Evolutionary conservation across 2,888 invertebrate species (phyloP), one percentile per base, ranked within the genome.

Genomic region (Troilus luridus): DNA sequence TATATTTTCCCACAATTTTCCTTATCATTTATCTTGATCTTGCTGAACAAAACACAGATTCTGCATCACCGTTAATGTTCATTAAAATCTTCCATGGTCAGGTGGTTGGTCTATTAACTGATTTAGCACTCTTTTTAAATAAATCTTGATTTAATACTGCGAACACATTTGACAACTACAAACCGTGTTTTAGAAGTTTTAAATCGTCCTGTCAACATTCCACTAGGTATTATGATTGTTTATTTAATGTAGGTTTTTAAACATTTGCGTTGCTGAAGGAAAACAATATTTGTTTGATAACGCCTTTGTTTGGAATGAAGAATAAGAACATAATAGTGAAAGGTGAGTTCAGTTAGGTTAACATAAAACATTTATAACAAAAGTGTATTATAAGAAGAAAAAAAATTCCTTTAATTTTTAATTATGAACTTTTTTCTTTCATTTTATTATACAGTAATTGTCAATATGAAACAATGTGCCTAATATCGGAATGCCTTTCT

Each of bases 11-110:
- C 85, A 85, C 56, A n/a, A 85, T 85, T 85, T 58, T 21, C n/a
- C 56, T 85, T 85, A 85, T 85, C 85, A n/a, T 21, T 85, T 85
- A 56, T 56, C 56, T 56, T n/a, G 56, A 58, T 85, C 56, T 56
- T 5, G 21, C n/a, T 56, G 41, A 41, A 41, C 2, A 41, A 41
- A 41, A 41, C 56, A 58, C 11, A 56, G 56, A 58, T 58, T n/a
- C 56, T 9, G n/a, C n/a, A 56, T 85, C 85, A n/a, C n/a, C 67
- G 1, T 14, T 0, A 12, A 17, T 56, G 56, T n/a, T 85, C 21
- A 56, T 54, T 56, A 77, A 41, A 17, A 19, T 81, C 21, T 81
- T 54, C 54, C 81, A 81, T 54, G 56, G 56, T 56, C 56, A 56
- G 3, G 54, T 21, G 56, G n/a, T 5, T 54, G 21, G 11, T 54